A percentile compares a stretch with the other conserved stretches of the same genome.
These are phyloP conservation scores for Copsychus sechellarum DNA, from an alignment of 2,113 vertebrate genomes.

Conservation along the genomic window DNA sequence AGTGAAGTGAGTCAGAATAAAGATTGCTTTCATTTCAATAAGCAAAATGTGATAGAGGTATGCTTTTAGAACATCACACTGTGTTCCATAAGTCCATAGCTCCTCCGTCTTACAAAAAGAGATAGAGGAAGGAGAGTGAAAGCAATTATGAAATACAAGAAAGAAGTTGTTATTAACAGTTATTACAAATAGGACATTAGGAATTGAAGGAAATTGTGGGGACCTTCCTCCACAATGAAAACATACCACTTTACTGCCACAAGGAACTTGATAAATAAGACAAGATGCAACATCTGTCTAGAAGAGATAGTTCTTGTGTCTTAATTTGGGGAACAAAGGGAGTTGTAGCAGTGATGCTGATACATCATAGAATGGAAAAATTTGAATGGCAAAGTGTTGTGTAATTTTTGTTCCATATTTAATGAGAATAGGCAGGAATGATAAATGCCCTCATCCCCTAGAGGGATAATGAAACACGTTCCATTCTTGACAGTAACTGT, in stretches of 20 bases:
- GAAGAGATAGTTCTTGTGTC: not conserved
- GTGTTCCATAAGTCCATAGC: not conserved
- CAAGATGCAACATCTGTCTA: not conserved
- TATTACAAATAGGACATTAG: not conserved
- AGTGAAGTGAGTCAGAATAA: not conserved
- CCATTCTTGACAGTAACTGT: not conserved
- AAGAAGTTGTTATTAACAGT: not conserved
- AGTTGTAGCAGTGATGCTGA: not conserved
- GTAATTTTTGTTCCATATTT: constrained; percentile 58
- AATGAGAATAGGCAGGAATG: constrained; percentile 29
- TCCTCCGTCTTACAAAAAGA: not conserved
- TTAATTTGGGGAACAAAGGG: not conserved
- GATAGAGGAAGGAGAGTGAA: not conserved
- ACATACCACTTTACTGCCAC: accelerated
- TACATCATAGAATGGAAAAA: constrained; percentile 5
- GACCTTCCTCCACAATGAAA: not conserved
- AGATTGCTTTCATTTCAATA: not conserved
- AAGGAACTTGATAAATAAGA: not conserved
- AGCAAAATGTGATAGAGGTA: not conserved
- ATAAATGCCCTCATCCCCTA: constrained; percentile 24
- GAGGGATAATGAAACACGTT: not conserved
- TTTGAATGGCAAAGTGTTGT: constrained; percentile 44
- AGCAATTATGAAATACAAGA: not conserved
- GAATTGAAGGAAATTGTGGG: not conserved
- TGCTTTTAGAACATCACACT: not conserved